phyloP scores from a whole-genome alignment of 1,140 invertebrate genomes.

The Drepana arcuata region DNA sequence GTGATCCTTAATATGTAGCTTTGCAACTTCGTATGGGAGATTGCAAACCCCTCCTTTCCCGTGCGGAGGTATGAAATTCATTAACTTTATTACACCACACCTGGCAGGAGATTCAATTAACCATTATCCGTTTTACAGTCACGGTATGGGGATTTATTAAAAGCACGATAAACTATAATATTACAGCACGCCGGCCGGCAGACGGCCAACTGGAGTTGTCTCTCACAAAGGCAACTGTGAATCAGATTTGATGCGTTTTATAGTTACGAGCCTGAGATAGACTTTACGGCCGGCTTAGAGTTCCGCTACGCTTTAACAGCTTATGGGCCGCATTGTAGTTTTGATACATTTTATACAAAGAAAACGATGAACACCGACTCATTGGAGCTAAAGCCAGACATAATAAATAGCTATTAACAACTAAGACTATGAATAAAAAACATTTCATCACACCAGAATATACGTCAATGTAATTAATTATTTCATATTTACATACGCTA shows the following conservation, averaged over 20 bases:
- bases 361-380: too few relatives aligned
- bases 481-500: too few relatives aligned
- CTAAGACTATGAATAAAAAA: too few relatives aligned
- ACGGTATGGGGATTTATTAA: conserved; percentile 32
- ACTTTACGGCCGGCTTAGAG: conserved; percentile 32
- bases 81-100: conserved; percentile 39
- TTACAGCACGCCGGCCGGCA: conserved; percentile 24
- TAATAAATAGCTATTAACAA: too few relatives aligned
- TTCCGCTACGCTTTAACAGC: conserved; percentile 13
- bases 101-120: conserved; percentile 50
- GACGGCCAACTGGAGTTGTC: conserved; percentile 27
- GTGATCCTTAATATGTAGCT: too few relatives aligned
- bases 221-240: conserved; percentile 40
- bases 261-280: conserved; percentile 38
- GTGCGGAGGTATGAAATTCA: conserved; percentile 24
- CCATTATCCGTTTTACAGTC: conserved; percentile 40
- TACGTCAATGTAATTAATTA: too few relatives aligned
- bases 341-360: conserved; percentile 14
- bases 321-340: conserved; percentile 14
- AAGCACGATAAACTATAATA: conserved; percentile 38
- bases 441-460: too few relatives aligned
- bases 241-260: conserved; percentile 52
- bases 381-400: too few relatives aligned
- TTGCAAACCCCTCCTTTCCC: too few relatives aligned
- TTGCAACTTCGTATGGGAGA: too few relatives aligned